Evolutionary conservation across 2,797 vertebrate genomes (phyloP).

Genomic region (Hyperoplus immaculatus): DNA sequence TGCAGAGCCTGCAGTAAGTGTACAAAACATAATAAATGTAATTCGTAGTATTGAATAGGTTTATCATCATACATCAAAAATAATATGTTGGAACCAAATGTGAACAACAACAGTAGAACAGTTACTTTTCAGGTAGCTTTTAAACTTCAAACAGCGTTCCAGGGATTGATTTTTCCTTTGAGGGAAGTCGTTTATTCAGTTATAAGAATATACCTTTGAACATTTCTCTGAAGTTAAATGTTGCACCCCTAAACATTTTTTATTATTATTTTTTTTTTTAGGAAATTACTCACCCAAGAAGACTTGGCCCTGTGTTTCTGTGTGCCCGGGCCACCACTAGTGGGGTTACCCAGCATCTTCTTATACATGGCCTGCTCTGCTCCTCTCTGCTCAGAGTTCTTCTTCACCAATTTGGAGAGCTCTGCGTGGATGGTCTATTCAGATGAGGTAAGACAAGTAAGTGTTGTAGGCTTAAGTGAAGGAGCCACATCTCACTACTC

Average conservation of each 20-base stretch:
- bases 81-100: too few relatives aligned
- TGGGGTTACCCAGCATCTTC: slow-evolving; percentile 96
- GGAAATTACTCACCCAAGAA: slow-evolving; percentile 88
- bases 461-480: slow-evolving; percentile 5
- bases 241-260: neutral
- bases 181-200: too few relatives aligned
- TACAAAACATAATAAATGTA: too few relatives aligned
- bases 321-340: slow-evolving; percentile 31
- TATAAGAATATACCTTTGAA: too few relatives aligned
- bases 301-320: slow-evolving; percentile 84
- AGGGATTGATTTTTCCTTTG: too few relatives aligned
- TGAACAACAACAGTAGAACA: too few relatives aligned
- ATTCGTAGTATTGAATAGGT: too few relatives aligned
- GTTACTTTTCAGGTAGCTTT: too few relatives aligned
- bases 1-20: too few relatives aligned
- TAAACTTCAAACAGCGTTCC: too few relatives aligned
- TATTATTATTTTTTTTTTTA: neutral
- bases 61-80: too few relatives aligned
- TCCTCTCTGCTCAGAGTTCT: slow-evolving; percentile 91
- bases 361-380: slow-evolving; percentile 96
- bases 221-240: too few relatives aligned
- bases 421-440: slow-evolving; percentile 94
- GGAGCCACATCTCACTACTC: neutral
- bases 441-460: slow-evolving; percentile 40
- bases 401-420: slow-evolving; percentile 96